Evolutionary conservation across 2,797 vertebrate genomes (phyloP).

Genomic region (Ispidina picta): DNA sequence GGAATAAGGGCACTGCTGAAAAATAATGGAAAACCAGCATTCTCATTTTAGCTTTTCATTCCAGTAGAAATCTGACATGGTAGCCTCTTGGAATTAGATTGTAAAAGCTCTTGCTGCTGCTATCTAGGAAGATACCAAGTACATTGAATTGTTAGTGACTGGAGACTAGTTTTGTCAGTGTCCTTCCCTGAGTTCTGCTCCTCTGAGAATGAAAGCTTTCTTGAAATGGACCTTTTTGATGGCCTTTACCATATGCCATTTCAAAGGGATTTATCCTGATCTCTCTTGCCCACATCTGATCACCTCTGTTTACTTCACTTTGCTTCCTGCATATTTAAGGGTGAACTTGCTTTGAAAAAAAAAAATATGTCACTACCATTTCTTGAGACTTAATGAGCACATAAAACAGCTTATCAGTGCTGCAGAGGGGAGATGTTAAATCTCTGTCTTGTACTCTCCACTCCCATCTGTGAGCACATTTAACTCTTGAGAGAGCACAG

Average conservation of each 20-base stretch:
- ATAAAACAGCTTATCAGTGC: not conserved
- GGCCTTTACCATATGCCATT: not conserved
- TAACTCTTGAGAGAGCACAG: slow-evolving; percentile 36
- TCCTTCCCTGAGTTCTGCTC: not conserved
- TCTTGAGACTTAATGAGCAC: slow-evolving; percentile 5
- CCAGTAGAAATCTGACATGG: not conserved
- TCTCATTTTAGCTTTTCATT: not conserved
- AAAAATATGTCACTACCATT: not conserved
- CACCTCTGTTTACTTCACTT: not conserved
- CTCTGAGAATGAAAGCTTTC: not conserved
- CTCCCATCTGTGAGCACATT: slow-evolving; percentile 19
- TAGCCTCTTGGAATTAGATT: slow-evolving; percentile 3
- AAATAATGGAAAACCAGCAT: not conserved
- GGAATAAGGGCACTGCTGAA: not conserved
- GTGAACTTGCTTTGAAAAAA: not conserved
- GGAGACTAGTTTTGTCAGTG: not conserved
- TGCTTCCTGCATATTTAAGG: not conserved
- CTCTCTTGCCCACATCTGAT: not conserved
- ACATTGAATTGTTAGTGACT: not conserved
- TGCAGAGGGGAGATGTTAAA: not conserved
- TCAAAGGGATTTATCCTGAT: not conserved
- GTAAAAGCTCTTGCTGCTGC: not conserved
- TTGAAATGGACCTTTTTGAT: not conserved
- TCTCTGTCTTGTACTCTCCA: not conserved
- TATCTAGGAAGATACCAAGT: not conserved